Conservation (phyloP, 2,888 invertebrate genomes). For the Thalpophila matura region DNA sequence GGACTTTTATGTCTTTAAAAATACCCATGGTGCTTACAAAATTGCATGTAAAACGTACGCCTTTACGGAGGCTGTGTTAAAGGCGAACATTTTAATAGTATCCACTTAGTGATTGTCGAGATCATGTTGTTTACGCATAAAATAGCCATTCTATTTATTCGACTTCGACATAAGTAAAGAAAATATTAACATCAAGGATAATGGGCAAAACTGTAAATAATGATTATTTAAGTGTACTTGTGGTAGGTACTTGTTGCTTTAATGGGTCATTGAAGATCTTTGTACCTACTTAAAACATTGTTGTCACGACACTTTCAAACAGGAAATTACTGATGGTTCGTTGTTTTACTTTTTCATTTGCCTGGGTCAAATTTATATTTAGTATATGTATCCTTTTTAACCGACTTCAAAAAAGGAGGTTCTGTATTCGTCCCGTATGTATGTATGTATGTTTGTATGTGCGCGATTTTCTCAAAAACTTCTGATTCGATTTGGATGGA, state of each 20-base stretch:
- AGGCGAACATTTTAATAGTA: constrained; percentile 49
- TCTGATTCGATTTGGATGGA: too few relatives aligned
- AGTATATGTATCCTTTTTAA: too few relatives aligned
- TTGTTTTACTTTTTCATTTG: background rate
- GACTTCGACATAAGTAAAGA: constrained; percentile 46
- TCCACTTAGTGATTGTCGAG: constrained; percentile 46
- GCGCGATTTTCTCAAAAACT: too few relatives aligned
- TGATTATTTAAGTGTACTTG: constrained; percentile 21
- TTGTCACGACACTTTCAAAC: constrained; percentile 12
- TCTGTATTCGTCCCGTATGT: too few relatives aligned
- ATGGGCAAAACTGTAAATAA: constrained; percentile 40
- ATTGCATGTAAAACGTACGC: constrained; percentile 20
- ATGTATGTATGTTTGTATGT: too few relatives aligned
- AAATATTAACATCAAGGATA: constrained; percentile 52
- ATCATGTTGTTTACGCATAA: constrained; percentile 54
- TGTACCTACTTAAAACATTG: background rate
- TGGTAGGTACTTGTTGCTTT: constrained; percentile 18
- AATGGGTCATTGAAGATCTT: constrained; percentile 35
- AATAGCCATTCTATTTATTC: constrained; percentile 42
- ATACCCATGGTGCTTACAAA: constrained; percentile 10
- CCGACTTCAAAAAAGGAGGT: too few relatives aligned
- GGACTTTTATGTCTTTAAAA: background rate
- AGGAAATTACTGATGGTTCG: background rate
- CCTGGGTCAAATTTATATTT: too few relatives aligned
- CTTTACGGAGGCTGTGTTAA: constrained; percentile 38